Base-by-base conservation (phyloP, 2,888 invertebrate genomes). In the Melangyna quadrimaculata region DNA sequence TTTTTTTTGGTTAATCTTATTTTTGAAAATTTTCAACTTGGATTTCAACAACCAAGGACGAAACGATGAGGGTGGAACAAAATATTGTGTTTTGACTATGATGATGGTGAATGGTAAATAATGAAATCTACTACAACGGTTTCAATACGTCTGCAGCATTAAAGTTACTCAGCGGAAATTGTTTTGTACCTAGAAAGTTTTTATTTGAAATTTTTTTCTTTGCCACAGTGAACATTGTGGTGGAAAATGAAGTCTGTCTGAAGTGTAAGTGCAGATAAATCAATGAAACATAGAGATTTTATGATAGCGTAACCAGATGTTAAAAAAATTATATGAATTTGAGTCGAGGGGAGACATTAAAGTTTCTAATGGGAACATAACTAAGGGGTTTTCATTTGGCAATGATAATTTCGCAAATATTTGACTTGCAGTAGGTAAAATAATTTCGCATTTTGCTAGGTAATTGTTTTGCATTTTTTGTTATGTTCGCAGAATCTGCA, bases 41-140 rank as follows among this genome's bases (percentile, higher is more conserved):
- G 72, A 80, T 84, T 80, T n/a, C n/a, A n/a, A 84, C 67, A 59
- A 84, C 40, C 71, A 84, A 84, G 75, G 75, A 84, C 75, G 67
- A 72, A 19, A 40, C 3, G 9, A 35, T n/a, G 77, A 79, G 83
- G 83, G 83, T 83, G 78, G 40, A 78, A 65, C n/a, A 43, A 51
- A 48, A 57, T 22, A 27, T 51, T 57, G 14, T 22, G 3, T 71
- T 78, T 32, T 40, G 55, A 55, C 35, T 40, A 77, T 48, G 29
- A 77, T 48, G 29, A 19, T 51, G 71, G 75, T 35, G 43, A 51
- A 57, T 22, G 53, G 69, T 48, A 73, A 55, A 55, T 67, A 69
- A 69, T 78, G 19, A 59, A 63, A 73, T 63, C 29, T 40, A 48
- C 63, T 69, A 70, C 45, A 51, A 67, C 72, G 55, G 27, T 71